Conservation (phyloP, 2,888 invertebrate genomes). For the Anodontia alba region DNA sequence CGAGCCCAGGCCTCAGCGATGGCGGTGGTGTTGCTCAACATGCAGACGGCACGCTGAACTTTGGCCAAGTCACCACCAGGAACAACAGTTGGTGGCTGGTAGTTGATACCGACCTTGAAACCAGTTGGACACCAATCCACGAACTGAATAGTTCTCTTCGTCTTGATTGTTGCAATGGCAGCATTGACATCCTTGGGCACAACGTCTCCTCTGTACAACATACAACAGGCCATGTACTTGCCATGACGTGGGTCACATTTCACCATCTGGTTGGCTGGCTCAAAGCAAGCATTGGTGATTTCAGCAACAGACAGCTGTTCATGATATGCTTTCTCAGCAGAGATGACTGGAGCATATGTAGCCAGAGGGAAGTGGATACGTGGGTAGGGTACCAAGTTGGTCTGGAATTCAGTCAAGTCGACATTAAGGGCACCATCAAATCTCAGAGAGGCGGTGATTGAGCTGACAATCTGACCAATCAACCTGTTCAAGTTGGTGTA, state of each 20-base stretch:
- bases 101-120: too few relatives aligned
- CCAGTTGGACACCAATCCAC: too few relatives aligned
- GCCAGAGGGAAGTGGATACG: constrained; percentile 93
- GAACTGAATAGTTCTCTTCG: constrained; percentile 81
- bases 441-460: constrained; percentile 88
- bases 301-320: constrained; percentile 88
- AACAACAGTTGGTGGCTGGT: too few relatives aligned
- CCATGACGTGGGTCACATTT: constrained; percentile 83
- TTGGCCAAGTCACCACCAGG: too few relatives aligned
- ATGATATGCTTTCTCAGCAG: constrained; percentile 97
- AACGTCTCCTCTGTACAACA: constrained; percentile 83
- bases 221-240: constrained; percentile 86
- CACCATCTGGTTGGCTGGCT: constrained; percentile 82
- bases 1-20: constrained; percentile 94
- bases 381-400: constrained; percentile 84
- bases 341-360: constrained; percentile 96
- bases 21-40: constrained; percentile 96
- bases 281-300: constrained; percentile 80
- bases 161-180: constrained; percentile 82
- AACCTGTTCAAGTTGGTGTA: constrained; percentile 96
- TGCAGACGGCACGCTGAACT: constrained; percentile 84
- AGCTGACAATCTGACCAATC: constrained; percentile 87
- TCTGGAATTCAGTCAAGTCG: constrained; percentile 86
- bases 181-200: constrained; percentile 83
- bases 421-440: constrained; percentile 84